phyloP scores from a whole-genome alignment of 2,888 invertebrate genomes.

The Drosophila atripex region DNA sequence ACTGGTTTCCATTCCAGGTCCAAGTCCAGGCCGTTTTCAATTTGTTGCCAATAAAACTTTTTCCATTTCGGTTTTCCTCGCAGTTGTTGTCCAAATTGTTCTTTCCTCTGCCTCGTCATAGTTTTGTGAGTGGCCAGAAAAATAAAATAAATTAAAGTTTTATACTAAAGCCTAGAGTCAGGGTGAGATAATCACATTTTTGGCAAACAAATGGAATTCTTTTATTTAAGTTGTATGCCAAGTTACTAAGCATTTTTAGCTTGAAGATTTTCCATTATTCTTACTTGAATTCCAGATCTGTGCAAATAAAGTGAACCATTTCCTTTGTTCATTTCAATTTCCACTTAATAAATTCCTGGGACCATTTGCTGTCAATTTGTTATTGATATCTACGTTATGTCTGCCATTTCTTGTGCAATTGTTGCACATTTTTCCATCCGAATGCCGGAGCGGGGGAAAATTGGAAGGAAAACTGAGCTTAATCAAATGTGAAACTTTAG shows the following conservation, averaged over 20 bases:
- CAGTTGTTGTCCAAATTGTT: slow-evolving; percentile 34
- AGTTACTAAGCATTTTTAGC: neutral
- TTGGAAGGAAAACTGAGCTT: slow-evolving; percentile 10
- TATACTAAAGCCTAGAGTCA: neutral
- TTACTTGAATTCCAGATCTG: neutral
- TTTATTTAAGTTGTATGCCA: neutral
- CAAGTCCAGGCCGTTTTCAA: slow-evolving; percentile 57
- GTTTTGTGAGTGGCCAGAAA: slow-evolving; percentile 31
- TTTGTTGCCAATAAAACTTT: slow-evolving; percentile 73
- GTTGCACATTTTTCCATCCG: slow-evolving; percentile 3
- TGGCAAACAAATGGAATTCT: neutral
- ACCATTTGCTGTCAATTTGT: slow-evolving; percentile 35
- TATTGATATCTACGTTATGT: slow-evolving; percentile 25
- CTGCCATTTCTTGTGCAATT: slow-evolving; percentile 15
- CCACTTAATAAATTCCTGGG: slow-evolving; percentile 26
- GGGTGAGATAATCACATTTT: slow-evolving; percentile 17
- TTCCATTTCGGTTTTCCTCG: slow-evolving; percentile 59
- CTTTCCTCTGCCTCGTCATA: slow-evolving; percentile 40
- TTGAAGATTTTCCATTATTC: neutral
- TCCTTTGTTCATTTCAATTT: slow-evolving; percentile 22
- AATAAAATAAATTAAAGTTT: slow-evolving; percentile 24
- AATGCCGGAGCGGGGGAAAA: slow-evolving; percentile 6
- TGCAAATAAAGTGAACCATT: neutral
- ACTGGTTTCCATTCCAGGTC: slow-evolving; percentile 19
- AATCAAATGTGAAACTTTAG: slow-evolving; percentile 27